phyloP scores from a whole-genome alignment of 2,888 invertebrate species.

The Lithophane socia region DNA sequence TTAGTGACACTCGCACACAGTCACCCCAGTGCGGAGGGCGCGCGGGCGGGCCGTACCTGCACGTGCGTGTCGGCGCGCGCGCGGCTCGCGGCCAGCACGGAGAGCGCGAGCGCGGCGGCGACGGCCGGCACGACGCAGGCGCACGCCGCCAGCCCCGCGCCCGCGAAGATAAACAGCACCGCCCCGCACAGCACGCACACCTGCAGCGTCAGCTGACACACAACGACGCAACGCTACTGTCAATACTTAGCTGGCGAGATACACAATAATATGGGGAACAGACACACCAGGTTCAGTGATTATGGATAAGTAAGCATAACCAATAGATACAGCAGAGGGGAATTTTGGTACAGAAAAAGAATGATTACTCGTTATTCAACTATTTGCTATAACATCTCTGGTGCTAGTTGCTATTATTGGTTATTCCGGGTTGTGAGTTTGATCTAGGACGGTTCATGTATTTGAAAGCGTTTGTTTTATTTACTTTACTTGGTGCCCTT shows the following conservation, averaged over 20 bases:
- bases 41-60: constrained; percentile 77
- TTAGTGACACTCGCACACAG: neutral
- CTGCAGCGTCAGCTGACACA: constrained; percentile 78
- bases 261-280: neutral
- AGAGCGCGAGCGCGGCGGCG: constrained; percentile 62
- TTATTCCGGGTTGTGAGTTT: too few relatives aligned
- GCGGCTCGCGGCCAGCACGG: constrained; percentile 56
- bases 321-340: neutral
- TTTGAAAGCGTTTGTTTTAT: too few relatives aligned
- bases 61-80: constrained; percentile 40
- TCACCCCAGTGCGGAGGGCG: constrained; percentile 47
- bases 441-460: too few relatives aligned
- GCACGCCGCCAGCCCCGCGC: constrained; percentile 83
- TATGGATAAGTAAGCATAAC: neutral
- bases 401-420: too few relatives aligned
- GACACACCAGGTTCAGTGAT: neutral
- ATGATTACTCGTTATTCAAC: neutral
- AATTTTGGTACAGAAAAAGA: neutral
- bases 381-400: too few relatives aligned
- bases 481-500: too few relatives aligned
- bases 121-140: constrained; percentile 68
- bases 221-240: neutral
- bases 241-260: neutral
- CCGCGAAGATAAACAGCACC: constrained; percentile 92
- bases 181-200: constrained; percentile 91